These are phyloP conservation scores for Orchesella cincta DNA, from an alignment of 1,140 invertebrate genomes.

Conservation along the genomic window DNA sequence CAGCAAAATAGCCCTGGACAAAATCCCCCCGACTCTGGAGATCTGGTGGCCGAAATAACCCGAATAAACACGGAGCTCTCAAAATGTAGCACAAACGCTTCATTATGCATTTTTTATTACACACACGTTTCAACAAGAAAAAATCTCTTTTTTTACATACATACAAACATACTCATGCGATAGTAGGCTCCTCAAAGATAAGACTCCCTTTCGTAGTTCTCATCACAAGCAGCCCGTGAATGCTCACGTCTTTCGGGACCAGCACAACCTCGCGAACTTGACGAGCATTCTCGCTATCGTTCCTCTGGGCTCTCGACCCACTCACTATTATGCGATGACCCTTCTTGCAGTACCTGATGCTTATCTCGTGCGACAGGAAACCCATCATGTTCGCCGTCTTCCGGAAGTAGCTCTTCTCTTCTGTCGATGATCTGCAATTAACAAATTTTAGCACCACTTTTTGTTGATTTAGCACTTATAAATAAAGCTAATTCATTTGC, in stretches of 20 bases:
- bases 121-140: too few relatives aligned
- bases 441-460: background rate
- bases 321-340: background rate
- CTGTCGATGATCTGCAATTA: background rate
- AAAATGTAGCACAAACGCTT: too few relatives aligned
- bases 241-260: background rate
- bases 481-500: too few relatives aligned
- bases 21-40: too few relatives aligned
- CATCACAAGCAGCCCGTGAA: background rate
- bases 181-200: conserved; percentile 12
- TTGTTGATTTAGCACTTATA: too few relatives aligned
- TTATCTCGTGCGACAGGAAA: background rate
- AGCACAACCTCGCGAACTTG: background rate
- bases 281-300: background rate
- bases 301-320: background rate
- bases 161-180: too few relatives aligned
- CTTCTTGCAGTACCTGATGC: background rate
- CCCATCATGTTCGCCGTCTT: conserved; percentile 4
- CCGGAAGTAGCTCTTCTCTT: background rate
- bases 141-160: too few relatives aligned
- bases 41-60: too few relatives aligned
- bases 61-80: too few relatives aligned
- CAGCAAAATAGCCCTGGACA: conserved; percentile 10
- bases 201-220: background rate
- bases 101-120: too few relatives aligned